phyloP scores from a whole-genome alignment of 1,140 invertebrate species.

The Drosophila setifemur region DNA sequence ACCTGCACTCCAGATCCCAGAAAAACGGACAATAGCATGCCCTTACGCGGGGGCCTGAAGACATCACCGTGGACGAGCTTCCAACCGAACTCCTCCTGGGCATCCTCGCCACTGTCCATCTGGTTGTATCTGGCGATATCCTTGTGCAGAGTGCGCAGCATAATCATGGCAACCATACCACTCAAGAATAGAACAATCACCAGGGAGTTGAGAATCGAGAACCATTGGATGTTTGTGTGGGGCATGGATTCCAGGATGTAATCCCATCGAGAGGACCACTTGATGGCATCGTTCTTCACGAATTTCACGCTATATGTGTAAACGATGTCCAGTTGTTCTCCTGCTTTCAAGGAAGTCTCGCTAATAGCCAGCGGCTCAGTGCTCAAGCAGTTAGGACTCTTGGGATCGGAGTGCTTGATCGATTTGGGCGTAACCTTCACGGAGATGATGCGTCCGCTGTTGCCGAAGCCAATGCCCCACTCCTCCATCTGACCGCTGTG shows the following conservation, averaged over 20 bases:
- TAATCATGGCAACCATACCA: conserved; percentile 99
- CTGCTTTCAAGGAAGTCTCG: conserved; percentile 83
- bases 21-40: conserved; percentile 97
- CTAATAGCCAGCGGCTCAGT: conserved; percentile 88
- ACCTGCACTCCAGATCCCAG: conserved; percentile 98
- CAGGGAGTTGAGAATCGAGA: conserved; percentile 95
- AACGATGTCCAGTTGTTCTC: conserved; percentile 87
- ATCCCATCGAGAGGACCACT: conserved; percentile 99
- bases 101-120: conserved; percentile 97
- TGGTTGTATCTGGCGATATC: conserved; percentile 99
- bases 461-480: conserved; percentile 90
- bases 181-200: conserved; percentile 95
- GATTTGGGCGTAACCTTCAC: conserved; percentile 90
- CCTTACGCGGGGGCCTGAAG: conserved; percentile 96
- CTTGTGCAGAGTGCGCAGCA: conserved; percentile 97
- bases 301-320: conserved; percentile 96
- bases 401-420: conserved; percentile 86
- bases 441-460: conserved; percentile 95
- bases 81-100: conserved; percentile 99
- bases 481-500: conserved; percentile 93
- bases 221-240: conserved; percentile 99
- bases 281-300: conserved; percentile 91
- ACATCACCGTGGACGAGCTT: conserved; percentile 98
- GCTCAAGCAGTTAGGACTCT: conserved; percentile 84
- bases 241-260: conserved; percentile 99